These are phyloP conservation scores for Nasonia giraulti DNA, from an alignment of 1,140 invertebrate genomes.

Conservation along the genomic window DNA sequence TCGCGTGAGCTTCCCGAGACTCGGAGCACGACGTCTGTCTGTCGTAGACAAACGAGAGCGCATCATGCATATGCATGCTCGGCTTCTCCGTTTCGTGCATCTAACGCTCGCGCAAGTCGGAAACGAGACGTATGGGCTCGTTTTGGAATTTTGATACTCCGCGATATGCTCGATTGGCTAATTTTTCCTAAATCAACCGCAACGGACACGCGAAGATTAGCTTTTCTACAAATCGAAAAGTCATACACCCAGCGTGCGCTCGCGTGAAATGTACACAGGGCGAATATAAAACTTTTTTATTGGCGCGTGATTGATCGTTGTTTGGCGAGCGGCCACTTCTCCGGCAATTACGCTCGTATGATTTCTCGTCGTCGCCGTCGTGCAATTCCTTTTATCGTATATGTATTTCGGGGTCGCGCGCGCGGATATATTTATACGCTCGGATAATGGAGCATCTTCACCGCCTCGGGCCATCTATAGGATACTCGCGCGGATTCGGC, in stretches of 20 bases:
- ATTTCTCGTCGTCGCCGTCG: background rate
- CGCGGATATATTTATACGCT: background rate
- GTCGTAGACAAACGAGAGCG: background rate
- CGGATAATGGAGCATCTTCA: slow-evolving; percentile 13
- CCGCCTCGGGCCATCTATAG: background rate
- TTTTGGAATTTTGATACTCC: too few species aligned
- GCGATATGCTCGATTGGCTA: too few species aligned
- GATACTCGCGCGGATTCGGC: background rate
- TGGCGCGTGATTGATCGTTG: background rate
- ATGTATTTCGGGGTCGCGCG: background rate
- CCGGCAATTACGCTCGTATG: background rate
- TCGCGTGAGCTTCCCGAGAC: slow-evolving; percentile 4
- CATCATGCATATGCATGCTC: background rate
- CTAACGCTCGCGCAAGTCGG: too few species aligned
- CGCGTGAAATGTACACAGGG: background rate
- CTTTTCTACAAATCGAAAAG: background rate
- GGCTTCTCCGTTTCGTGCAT: background rate
- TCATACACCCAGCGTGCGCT: background rate
- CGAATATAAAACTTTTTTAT: slow-evolving; percentile 15
- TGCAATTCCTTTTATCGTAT: background rate
- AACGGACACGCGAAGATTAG: too few species aligned
- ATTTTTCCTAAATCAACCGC: too few species aligned
- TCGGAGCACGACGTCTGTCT: background rate
- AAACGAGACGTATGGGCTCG: too few species aligned
- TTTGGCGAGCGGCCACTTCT: background rate